phyloP scores from a whole-genome alignment of 2,888 invertebrate species.

The Malachius bipustulatus region DNA sequence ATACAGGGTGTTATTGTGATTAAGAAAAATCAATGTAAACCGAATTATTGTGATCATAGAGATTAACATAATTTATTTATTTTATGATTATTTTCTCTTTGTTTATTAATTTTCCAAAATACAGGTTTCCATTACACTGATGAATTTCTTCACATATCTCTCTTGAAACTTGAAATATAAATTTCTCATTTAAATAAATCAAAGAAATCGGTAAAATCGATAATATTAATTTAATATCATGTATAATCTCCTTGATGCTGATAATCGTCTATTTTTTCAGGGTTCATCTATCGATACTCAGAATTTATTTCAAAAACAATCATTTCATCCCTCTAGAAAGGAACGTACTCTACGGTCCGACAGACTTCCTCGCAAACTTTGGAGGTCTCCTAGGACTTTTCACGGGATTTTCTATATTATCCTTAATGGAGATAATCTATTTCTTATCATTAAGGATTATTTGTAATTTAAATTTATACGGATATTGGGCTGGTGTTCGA shows the following conservation, averaged over 20 bases:
- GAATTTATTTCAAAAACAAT: constrained; percentile 51
- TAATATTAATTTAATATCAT: too few species aligned
- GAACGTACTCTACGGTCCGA: constrained; percentile 55
- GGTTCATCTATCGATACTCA: not conserved
- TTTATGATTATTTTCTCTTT: too few species aligned
- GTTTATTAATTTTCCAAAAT: too few species aligned
- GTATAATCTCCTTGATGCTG: constrained; percentile 24
- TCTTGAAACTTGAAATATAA: too few species aligned
- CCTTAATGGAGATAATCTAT: constrained; percentile 40
- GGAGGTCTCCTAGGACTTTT: constrained; percentile 50
- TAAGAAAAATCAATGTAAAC: too few species aligned
- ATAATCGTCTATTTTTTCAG: not conserved
- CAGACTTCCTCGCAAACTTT: constrained; percentile 57
- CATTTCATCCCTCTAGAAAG: constrained; percentile 56
- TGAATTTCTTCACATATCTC: too few species aligned
- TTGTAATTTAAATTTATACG: constrained; percentile 25
- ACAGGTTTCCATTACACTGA: too few species aligned
- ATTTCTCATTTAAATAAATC: too few species aligned
- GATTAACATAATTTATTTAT: too few species aligned
- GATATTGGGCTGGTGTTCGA: constrained; percentile 17
- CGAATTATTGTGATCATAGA: too few species aligned
- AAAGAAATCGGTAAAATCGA: too few species aligned
- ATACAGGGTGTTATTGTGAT: too few species aligned
- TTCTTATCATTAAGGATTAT: constrained; percentile 36
- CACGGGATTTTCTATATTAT: constrained; percentile 32